Base-by-base conservation (phyloP, 2,888 invertebrate genomes). In the Drosophila aldrichi region DNA sequence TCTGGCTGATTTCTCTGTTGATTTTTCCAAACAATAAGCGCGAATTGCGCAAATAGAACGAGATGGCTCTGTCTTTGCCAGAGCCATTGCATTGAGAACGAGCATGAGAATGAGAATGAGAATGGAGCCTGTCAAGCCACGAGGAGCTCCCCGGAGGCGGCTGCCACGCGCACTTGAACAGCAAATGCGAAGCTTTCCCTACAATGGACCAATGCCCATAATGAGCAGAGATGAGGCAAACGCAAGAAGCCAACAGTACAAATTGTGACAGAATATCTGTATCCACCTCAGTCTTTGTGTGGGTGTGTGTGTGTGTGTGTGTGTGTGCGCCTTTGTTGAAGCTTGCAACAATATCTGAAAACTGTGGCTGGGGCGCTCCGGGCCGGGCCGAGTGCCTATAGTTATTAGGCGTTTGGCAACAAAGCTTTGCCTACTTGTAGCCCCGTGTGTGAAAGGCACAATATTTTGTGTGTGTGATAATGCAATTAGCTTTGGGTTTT, bases 11-110 rank as follows among this genome's bases (percentile, higher is more conserved):
- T 41, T 61, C 29, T 43, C 49, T 68, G 48, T 72, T 86, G 85
- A 89, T 89, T 86, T 88, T 86, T 86, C 86, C 86, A 77, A 89
- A 86, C 86, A 86, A 86, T 86, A 86, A 89, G 90, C 89, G 82
- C 84, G 84, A 74, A 77, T 77, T 80, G 82, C 86, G 88, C 88
- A 86, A 86, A 89, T 86, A 89, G 80, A 74, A 77, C 72, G 14
- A 54, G 69, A 70, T 69, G 54, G 56, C 38, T 57, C 69, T 38
- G n/a, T 80, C 72, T 79, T 74, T 81, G 59, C 56, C 38, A 64
- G 43, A 25, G 58, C 65, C 56, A 56, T 58, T 38, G 41, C 43
- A 44, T 44, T 12, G 48, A 49, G 49, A 49, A 49, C 32, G 29
- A 25, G 25, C 25, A 25, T 6, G n/a, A n/a, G n/a, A n/a, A n/a